These are phyloP conservation scores for Lacanobia wlatinum DNA, from an alignment of 2,888 invertebrate genomes.

Conservation along the genomic window DNA sequence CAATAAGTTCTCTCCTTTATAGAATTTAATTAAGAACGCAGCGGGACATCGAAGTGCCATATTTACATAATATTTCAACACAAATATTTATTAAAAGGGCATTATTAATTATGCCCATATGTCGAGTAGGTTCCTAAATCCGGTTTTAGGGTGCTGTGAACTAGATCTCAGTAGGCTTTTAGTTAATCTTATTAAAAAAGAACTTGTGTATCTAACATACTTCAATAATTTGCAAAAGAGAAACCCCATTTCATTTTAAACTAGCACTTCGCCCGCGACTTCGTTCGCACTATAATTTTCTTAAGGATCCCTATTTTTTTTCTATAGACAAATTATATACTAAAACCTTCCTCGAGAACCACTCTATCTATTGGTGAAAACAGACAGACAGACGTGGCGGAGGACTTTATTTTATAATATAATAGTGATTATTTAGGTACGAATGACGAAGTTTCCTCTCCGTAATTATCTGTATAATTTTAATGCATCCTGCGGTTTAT, in stretches of 20 bases:
- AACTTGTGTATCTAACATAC: no score
- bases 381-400: no score
- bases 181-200: neutral
- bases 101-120: slow-evolving; percentile 48
- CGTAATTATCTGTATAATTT: neutral
- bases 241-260: no score
- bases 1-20: slow-evolving; percentile 18
- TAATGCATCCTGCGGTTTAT: neutral
- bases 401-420: no score
- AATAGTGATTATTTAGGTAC: neutral
- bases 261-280: no score
- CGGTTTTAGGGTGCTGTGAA: neutral
- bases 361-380: no score
- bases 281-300: no score
- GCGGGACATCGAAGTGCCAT: slow-evolving; percentile 20
- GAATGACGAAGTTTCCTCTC: neutral
- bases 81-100: slow-evolving; percentile 15
- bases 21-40: slow-evolving; percentile 56
- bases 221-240: neutral
- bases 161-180: slow-evolving; percentile 1
- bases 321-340: no score
- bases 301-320: no score
- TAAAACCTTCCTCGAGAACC: no score
- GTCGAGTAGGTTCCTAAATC: slow-evolving; percentile 1
- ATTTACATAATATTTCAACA: slow-evolving; percentile 37